These are phyloP conservation scores for Parazoanthus swiftii DNA, from an alignment of 92 coral and sea anemone species.

Conservation along the genomic window DNA sequence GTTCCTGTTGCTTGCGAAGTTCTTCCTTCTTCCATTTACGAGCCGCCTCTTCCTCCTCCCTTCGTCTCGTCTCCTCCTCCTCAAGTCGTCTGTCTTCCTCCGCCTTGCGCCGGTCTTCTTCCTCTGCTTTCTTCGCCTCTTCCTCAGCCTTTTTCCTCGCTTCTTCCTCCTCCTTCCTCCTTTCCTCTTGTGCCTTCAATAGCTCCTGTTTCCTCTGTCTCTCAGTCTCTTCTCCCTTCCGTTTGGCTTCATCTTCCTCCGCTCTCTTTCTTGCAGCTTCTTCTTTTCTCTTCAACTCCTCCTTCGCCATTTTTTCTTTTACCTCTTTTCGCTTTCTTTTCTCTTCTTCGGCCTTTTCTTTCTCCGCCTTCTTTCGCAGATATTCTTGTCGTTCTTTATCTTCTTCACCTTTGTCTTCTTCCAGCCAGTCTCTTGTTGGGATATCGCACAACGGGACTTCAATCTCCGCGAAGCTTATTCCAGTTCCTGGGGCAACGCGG, in stretches of 20 bases:
- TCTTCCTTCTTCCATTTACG: constrained; percentile 98
- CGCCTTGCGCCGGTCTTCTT: constrained; percentile 62
- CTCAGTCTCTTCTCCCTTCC: constrained; percentile 74
- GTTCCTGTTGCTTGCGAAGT: constrained; percentile 74
- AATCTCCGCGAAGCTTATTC: constrained; percentile 94
- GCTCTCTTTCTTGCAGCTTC: constrained; percentile 65
- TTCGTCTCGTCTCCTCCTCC: constrained; percentile 74
- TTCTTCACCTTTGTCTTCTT: constrained; percentile 88
- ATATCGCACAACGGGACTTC: constrained; percentile 95
- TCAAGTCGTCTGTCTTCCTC: constrained; percentile 52
- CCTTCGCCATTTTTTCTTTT: constrained; percentile 61
- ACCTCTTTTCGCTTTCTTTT: constrained; percentile 35
- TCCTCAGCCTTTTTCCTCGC: constrained; percentile 61
- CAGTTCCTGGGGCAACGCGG: constrained; percentile 95
- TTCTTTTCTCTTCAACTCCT: constrained; percentile 62
- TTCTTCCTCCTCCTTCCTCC: constrained; percentile 62
- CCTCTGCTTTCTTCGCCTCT: constrained; percentile 60
- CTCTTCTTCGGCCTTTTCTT: constrained; percentile 40
- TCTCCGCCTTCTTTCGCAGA: constrained; percentile 59
- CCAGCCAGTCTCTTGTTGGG: constrained; percentile 94
- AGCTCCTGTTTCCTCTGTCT: constrained; percentile 51
- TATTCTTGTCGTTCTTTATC: constrained; percentile 76
- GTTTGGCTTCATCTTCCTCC: constrained; percentile 72
- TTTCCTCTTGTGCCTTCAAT: constrained; percentile 54
- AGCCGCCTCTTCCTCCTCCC: constrained; percentile 88